phyloP scores from a whole-genome alignment of 2,888 invertebrate species.

The Volucella inanis region DNA sequence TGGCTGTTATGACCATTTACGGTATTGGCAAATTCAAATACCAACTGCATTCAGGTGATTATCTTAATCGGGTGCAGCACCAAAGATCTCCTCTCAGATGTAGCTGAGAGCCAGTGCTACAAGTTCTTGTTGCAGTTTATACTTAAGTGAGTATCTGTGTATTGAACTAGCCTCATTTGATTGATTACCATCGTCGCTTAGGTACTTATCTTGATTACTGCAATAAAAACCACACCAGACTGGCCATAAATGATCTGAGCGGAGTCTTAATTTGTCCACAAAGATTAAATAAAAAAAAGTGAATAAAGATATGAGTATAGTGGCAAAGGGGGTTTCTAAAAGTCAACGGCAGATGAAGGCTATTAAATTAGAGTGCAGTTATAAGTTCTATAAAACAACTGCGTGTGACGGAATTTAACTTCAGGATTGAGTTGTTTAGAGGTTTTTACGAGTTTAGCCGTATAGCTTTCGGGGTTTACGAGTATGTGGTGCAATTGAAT shows the following conservation, averaged over 20 bases:
- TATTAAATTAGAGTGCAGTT: constrained; percentile 54
- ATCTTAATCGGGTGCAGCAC: constrained; percentile 53
- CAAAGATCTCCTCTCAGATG: constrained; percentile 4
- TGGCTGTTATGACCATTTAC: constrained; percentile 26
- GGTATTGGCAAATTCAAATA: constrained; percentile 46
- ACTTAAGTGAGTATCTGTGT: constrained; percentile 4
- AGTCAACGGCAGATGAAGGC: constrained; percentile 15
- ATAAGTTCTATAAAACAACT: constrained; percentile 41
- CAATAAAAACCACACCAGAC: constrained; percentile 67
- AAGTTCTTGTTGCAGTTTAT: constrained; percentile 56
- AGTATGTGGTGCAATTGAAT: not conserved
- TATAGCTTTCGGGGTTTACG: constrained; percentile 2
- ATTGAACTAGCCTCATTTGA: constrained; percentile 59
- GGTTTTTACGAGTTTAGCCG: constrained; percentile 11
- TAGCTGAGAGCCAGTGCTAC: constrained; percentile 24
- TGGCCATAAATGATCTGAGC: constrained; percentile 63
- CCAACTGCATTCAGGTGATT: constrained; percentile 61
- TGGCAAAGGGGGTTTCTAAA: not conserved
- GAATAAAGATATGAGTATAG: not conserved
- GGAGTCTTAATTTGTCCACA: constrained; percentile 45
- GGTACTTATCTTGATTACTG: constrained; percentile 63
- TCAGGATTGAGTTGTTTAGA: constrained; percentile 14
- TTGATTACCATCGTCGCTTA: constrained; percentile 63
- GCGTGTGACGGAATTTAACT: constrained; percentile 61
- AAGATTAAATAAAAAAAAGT: not conserved